Base-by-base conservation (phyloP, 1,140 invertebrate genomes). In the Carcinoscorpius rotundicauda region DNA sequence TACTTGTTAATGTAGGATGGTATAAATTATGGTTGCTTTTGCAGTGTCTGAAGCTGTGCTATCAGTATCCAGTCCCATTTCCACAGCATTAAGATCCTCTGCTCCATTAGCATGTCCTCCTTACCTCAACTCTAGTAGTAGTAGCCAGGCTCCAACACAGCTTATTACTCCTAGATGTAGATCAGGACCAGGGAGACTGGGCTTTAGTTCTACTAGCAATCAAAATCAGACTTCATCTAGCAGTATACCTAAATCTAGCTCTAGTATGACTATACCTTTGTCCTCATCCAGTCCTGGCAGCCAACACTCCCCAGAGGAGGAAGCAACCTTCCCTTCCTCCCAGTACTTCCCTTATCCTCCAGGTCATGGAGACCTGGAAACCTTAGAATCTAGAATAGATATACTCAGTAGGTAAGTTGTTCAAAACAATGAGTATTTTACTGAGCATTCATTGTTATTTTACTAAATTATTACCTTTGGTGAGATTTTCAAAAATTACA, bases 111-210 rank as follows among this genome's bases (percentile, higher is more conserved):
- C 62, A 48, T 56, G 51, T 61, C 53, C 61, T 49, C 11, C 52
- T 64, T 49, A 57, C 49, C 49, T 68, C 73, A 74, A 66, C 73
- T 71, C 53, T 50, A 52, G 60, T 55, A 51, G 76, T 75, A 76
- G 79, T 75, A 71, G 74, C 77, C 78, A 77, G 74, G 72, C 79
- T 74, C 70, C 77, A 76, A 69, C 76, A 75, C 60, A 78, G 75
- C 50, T 29, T 29, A 29, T 29, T 29, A 29, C 77, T 73, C 67
- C 77, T 75, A 69, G 77, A 75, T 67, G 75, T 76, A 79, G 71
- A 75, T 78, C 64, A 56, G 66, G 61, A 48, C 63, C 63, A 6
- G 58, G 68, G 6, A 60, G 68, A 10, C 55, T 65, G 49, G 75
- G 73, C 5, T 73, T 70, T 66, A 29, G 29, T 29, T 29, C 29